Evolutionary conservation across 2,888 invertebrate species (phyloP), one percentile per base, ranked within the genome.

Genomic region (Sialis fuliginosa): DNA sequence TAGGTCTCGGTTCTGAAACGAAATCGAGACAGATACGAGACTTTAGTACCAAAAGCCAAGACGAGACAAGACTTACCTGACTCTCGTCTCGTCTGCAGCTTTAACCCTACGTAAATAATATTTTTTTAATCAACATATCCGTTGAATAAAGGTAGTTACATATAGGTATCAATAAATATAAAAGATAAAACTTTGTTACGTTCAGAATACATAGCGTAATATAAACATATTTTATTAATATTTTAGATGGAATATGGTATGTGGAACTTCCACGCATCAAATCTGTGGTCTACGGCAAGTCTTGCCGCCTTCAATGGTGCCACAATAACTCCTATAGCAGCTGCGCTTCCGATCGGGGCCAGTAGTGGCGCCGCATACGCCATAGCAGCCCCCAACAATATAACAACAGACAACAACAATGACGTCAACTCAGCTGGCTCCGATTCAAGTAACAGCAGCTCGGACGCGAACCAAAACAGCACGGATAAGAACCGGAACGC

Each of bases 401-500:
- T 37, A n/a, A 37, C 37, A 5, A 33, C 46, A 41, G 10, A 35
- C 30, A 30, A 34, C 33, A 10, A 37, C 12, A 37, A n/a, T 12
- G 31, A n/a, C n/a, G 39, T 32, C 8, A 35, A 35, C 22, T 35
- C 22, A 8, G 33, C 9, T 22, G 44, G 35, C 6, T 39, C 37
- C 37, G 39, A 45, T 10, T 39, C 45, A n/a, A 32, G 39, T 39
- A 32, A 39, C 10, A 39, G 10, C 31, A 45, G 39, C 30, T 45
- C 45, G n/a, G 12, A 44, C 33, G n/a, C 7, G 6, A n/a, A n/a
- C 7, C 22, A 30, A 12, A 41, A 34, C 35, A 46, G 45, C 46
- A 48, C 47, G 37, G 49, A 52, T 10, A 51, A 51, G 13, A 48
- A 49, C 32, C 49, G 41, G 30, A 50, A 48, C 12, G 52, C 53